These are phyloP conservation scores for Melanotaenia parkinsoni DNA, from an alignment of 2,797 vertebrate species.

Conservation along the genomic window DNA sequence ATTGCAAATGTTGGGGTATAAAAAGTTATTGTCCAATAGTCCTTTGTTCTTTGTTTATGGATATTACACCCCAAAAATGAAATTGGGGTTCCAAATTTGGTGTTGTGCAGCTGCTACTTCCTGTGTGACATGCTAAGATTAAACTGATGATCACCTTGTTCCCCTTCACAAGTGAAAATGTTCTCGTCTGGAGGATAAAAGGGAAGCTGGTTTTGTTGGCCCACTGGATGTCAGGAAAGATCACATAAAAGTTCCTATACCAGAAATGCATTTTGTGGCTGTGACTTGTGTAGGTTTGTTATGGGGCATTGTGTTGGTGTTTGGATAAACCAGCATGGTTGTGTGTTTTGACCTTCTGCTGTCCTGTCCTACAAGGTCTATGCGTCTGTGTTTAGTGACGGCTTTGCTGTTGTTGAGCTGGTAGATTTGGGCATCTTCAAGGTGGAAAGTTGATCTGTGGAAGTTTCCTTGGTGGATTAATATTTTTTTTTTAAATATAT, in stretches of 20 bases:
- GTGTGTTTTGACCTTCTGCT: constrained; percentile 7
- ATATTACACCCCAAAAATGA: too few species aligned
- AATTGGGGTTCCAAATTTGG: constrained; percentile 15
- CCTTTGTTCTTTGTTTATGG: too few species aligned
- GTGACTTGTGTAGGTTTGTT: constrained; percentile 22
- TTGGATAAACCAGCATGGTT: constrained; percentile 16
- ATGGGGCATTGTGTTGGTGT: constrained; percentile 1
- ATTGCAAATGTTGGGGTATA: too few species aligned
- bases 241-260: constrained; percentile 33
- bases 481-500: too few species aligned
- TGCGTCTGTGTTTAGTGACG: not conserved
- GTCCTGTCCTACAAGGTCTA: not conserved
- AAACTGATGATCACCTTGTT: too few species aligned
- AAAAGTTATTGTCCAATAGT: too few species aligned
- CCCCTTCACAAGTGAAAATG: too few species aligned
- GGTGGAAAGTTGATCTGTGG: not conserved
- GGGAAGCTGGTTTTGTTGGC: constrained; percentile 31
- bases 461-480: not conserved
- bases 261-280: constrained; percentile 30
- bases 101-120: constrained; percentile 13
- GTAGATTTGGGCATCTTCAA: not conserved
- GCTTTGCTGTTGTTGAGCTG: not conserved
- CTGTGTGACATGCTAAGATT: constrained; percentile 17
- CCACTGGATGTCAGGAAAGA: constrained; percentile 55
- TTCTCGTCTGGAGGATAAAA: constrained; percentile 16